Evolutionary conservation across 2,113 vertebrate genomes (phyloP).

Genomic region (Thamnophis sirtalis): DNA sequence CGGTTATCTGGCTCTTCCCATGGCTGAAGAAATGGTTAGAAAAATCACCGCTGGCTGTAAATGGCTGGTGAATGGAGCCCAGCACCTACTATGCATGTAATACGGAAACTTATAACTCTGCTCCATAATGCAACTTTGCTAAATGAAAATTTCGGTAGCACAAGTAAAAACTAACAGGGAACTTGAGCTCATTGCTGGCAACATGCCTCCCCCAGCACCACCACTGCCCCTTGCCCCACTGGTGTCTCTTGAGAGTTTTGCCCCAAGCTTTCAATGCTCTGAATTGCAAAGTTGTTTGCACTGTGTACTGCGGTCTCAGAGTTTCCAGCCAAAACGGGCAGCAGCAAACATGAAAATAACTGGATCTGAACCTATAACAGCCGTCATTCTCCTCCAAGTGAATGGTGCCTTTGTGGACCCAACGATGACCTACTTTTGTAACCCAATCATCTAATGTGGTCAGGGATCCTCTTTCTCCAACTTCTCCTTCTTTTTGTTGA

Average conservation of each 20-base stretch:
- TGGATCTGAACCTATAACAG: conserved; percentile 13
- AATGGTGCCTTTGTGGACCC: conserved; percentile 55
- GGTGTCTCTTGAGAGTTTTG: neutral
- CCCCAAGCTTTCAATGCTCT: neutral
- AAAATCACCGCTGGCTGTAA: neutral
- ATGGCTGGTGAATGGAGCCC: neutral
- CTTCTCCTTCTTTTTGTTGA: neutral
- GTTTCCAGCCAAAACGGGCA: neutral
- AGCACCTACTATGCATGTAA: neutral
- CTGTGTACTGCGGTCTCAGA: neutral
- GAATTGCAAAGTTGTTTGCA: neutral
- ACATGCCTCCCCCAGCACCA: neutral
- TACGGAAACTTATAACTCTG: neutral
- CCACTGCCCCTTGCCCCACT: neutral
- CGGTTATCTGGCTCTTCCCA: no score
- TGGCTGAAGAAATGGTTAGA: no score
- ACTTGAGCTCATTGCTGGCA: neutral
- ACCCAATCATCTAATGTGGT: neutral
- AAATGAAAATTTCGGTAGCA: fast-evolving
- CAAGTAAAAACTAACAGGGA: neutral
- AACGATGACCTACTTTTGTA: conserved; percentile 38
- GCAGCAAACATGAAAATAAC: conserved; percentile 16
- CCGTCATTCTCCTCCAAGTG: conserved; percentile 41
- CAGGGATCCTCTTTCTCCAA: neutral
- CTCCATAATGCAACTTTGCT: neutral